Evolutionary conservation across 1,140 invertebrate genomes (phyloP), one percentile per base, ranked within the genome.

Genomic region (Micrasema minimum): DNA sequence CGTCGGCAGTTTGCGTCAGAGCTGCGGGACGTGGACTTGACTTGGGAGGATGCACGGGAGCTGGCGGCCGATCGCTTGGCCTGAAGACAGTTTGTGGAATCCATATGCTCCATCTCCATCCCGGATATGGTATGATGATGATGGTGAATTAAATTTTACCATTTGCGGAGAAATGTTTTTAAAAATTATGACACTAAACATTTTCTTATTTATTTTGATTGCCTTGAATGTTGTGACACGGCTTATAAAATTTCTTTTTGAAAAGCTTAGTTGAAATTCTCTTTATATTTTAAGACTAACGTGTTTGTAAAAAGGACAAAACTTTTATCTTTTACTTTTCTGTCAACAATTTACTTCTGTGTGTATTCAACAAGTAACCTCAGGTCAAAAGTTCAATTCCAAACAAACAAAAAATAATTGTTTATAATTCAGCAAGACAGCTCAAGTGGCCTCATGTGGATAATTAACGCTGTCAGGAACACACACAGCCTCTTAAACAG

Each of bases 371-470:
- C 43, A 14, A 3, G n/a, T 45, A n/a, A n/a, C 43, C 9, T 4
- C n/a, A 16, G 43, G 43, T 45, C 43, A 45, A 45, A 16, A 45
- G 43, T 45, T 45, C 43, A 45, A 45, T 4, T 45, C 43, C 43
- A n/a, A 1, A 16, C 6, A 23, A 22, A 51, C 50, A 51, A 12
- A 2, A 22, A 51, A 51, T n/a, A n/a, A n/a, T n/a, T n/a, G n/a
- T n/a, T n/a, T n/a, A n/a, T n/a, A n/a, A n/a, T n/a, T n/a, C n/a
- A n/a, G n/a, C n/a, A n/a, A n/a, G n/a, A n/a, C n/a, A n/a, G n/a
- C n/a, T n/a, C n/a, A n/a, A n/a, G n/a, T n/a, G n/a, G n/a, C n/a
- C n/a, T n/a, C n/a, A n/a, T n/a, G n/a, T n/a, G n/a, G n/a, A n/a
- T n/a, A n/a, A n/a, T n/a, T n/a, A n/a, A n/a, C n/a, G n/a, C n/a